These are phyloP conservation scores for Myotis pilosus DNA, from an alignment of 2,797 vertebrate species.

Conservation along the genomic window DNA sequence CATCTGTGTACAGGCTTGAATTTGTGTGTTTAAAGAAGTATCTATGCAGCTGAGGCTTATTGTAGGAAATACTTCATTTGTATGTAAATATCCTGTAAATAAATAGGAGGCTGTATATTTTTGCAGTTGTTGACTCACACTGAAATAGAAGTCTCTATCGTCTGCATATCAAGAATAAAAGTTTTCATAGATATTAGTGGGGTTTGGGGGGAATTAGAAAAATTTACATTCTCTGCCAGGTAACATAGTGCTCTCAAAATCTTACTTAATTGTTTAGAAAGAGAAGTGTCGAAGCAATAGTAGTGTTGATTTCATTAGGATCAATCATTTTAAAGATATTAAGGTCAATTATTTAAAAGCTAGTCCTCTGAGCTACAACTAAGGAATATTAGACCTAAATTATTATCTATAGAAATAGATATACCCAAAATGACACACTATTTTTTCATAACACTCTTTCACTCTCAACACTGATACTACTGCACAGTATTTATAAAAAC, in stretches of 20 bases:
- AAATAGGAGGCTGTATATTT: conserved; percentile 89
- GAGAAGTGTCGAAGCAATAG: conserved; percentile 57
- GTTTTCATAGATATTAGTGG: conserved; percentile 66
- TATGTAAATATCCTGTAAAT: conserved; percentile 87
- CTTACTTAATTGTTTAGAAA: conserved; percentile 67
- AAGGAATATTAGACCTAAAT: conserved; percentile 40
- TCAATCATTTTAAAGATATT: conserved; percentile 62
- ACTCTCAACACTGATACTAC: not conserved
- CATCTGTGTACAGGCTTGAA: conserved; percentile 70
- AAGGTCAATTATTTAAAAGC: conserved; percentile 56
- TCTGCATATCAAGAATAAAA: conserved; percentile 78
- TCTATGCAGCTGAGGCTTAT: conserved; percentile 86
- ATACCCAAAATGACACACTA: not conserved
- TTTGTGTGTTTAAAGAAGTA: conserved; percentile 80
- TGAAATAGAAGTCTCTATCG: conserved; percentile 81
- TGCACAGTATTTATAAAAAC: conserved; percentile 70
- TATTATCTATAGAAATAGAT: conserved; percentile 47
- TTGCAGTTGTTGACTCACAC: conserved; percentile 84
- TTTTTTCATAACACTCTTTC: conserved; percentile 43
- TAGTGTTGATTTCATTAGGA: conserved; percentile 49
- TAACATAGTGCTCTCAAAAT: conserved; percentile 70
- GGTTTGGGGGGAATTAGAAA: conserved; percentile 77
- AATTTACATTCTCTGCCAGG: conserved; percentile 69
- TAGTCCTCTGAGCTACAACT: conserved; percentile 58
- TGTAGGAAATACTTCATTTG: conserved; percentile 82